Conservation (phyloP, 2,888 invertebrate species). For the Tetanocera ferruginea region DNA sequence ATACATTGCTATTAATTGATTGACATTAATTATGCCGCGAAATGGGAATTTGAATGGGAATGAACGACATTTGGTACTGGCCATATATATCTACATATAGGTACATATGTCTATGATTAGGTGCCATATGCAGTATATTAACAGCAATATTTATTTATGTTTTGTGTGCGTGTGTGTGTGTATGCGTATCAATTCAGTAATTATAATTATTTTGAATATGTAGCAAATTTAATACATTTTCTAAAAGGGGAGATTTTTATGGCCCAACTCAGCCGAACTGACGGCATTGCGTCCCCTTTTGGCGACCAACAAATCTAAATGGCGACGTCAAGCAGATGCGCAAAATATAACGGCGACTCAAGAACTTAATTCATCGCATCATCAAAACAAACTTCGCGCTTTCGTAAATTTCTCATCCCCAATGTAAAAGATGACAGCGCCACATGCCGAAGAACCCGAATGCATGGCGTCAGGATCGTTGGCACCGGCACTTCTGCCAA, state of each 20-base stretch:
- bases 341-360: slow-evolving; percentile 1
- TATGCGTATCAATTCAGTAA: background rate
- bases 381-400: slow-evolving; percentile 26
- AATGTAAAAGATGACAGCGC: background rate
- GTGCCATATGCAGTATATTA: background rate
- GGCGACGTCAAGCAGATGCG: slow-evolving; percentile 16
- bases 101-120: no score
- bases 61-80: no score
- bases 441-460: slow-evolving; percentile 5
- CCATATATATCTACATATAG: no score
- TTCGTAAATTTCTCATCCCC: slow-evolving; percentile 7
- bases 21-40: no score
- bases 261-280: background rate
- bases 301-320: background rate
- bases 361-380: slow-evolving; percentile 9
- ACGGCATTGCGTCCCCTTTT: background rate
- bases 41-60: no score
- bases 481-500: slow-evolving; percentile 44
- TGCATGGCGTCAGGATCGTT: slow-evolving; percentile 51
- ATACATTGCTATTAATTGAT: no score
- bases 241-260: background rate
- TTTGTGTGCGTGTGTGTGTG: background rate
- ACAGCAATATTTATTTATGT: no score
- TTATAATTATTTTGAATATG: background rate
- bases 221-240: background rate